Evolutionary conservation across 1,140 invertebrate species (phyloP), one percentile per base, ranked within the genome.

Genomic region (Tetramorium parvispinum): DNA sequence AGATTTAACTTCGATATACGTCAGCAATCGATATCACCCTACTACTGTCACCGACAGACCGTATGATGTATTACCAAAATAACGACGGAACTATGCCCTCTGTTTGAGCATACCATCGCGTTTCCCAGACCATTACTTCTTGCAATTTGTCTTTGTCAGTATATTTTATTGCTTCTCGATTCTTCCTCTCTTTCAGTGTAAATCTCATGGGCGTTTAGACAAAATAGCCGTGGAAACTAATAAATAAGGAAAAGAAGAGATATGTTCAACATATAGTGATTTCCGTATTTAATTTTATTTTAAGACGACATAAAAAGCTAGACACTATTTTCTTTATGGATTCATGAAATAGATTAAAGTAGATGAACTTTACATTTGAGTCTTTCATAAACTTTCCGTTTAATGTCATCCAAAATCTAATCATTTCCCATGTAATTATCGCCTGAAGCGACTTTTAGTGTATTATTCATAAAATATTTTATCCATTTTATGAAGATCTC

Each of bases 141-240:
- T n/a, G 32, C 77, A 55, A 51, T 79, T 21, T 79, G 61, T 79
- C 61, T 68, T 21, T 79, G 63, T 70, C 77, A 68, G 32, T 55
- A 81, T 8, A 81, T 81, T 81, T 49, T 81, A 66, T 81, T 68
- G 46, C n/a, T 79, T 70, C 10, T 53, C 10, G 32, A 55, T 81
- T 53, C 18, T 16, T 24, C n/a, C 5, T 53, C 21, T 18, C 43
- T 37, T 66, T 37, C 13, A 32, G 11, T 27, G 5, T 8, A 66
- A 78, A 66, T 68, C n/a, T 51, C 40, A 46, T 11, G 32, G 27
- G 16, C 10, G 16, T n/a, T 61, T 77, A 27, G 11, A 61, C 59
- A 16, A 65, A 65, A 46, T 53, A 75, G 32, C n/a, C 27, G 6
- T 55, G 37, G 27, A 37, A 53, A 6, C 6, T 70, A 18, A 1